phyloP scores from a whole-genome alignment of 2,797 vertebrate species.

The Fratercula arctica region DNA sequence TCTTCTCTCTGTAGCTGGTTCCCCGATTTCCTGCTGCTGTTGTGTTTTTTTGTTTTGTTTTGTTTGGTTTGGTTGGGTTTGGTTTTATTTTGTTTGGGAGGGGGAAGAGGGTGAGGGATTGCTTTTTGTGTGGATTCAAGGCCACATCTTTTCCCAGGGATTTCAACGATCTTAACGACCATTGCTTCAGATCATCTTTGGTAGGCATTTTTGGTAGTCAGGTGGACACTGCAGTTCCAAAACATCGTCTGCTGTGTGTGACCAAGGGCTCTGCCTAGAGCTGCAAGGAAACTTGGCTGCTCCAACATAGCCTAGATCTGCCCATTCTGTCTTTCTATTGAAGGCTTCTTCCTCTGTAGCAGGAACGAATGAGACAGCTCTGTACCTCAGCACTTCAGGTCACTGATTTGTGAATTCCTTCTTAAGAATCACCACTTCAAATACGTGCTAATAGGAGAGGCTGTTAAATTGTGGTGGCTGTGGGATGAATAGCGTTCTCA shows the following conservation, averaged over 20 bases:
- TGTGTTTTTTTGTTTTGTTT: not conserved
- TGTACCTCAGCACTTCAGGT: not conserved
- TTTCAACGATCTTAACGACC: not conserved
- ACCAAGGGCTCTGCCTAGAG: not conserved
- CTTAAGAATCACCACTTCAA: not conserved
- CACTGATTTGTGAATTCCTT: not conserved
- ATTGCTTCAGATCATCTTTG: not conserved
- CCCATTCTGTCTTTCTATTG: accelerated
- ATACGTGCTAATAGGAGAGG: not conserved
- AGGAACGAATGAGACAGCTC: not conserved
- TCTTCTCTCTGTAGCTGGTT: not conserved
- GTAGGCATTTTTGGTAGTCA: not conserved
- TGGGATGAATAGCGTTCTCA: not conserved
- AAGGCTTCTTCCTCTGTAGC: not conserved
- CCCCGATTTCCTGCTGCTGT: not conserved
- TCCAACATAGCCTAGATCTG: not conserved
- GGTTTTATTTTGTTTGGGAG: too few species aligned
- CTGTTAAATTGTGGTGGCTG: not conserved
- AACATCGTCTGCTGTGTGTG: accelerated
- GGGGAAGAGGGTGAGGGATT: accelerated
- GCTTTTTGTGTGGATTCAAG: not conserved
- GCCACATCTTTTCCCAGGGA: not conserved
- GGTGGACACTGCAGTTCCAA: not conserved
- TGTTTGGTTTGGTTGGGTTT: too few species aligned
- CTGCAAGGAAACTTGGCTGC: not conserved